Base-by-base conservation (phyloP, 2,113 vertebrate genomes). In the Notothenia coriiceps region DNA sequence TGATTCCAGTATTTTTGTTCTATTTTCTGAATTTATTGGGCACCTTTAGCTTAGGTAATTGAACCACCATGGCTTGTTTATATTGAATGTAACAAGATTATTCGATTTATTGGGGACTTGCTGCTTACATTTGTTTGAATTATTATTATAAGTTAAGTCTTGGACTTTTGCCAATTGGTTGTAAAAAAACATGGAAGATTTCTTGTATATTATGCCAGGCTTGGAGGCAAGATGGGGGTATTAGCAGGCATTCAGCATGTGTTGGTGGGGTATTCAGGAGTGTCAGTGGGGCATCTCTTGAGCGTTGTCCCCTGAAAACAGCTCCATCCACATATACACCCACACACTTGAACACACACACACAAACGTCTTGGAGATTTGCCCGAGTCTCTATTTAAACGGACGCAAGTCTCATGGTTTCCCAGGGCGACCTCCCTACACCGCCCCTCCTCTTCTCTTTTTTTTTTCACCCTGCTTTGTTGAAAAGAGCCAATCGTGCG, bases 401-500 rank as follows among this genome's bases (percentile, higher is more conserved):
- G 73, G 87, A 84, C 89, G 82, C 87, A 92, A 93, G 86, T 90
- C 87, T 90, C 69, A 65, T 69, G 80, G 91, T 94, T 90, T 89
- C 91, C 91, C 85, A 73, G 60, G 90, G 83, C 43, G 50, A 92
- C 91, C 75, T 56, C 67, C 15, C 22, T 9, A 17, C 55, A 46
- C 43, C 7, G 10, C 35, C 22, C 81, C 54, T 7, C 46, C 69
- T 71, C 56, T 17, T 43, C 33, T 64, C 62, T 40, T 35, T 61
- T 59, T 64, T 56, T 64, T 69, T 73, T 52, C 40, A 33, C 70
- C 72, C 72, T 29, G 71, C 90, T 88, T 92, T 92, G 90, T 94
- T 91, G 75, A 84, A 92, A 88, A 61, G 86, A 90, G 68, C 91
- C 93, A 93, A 93, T 92, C 76, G 70, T 74, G 89, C 11, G 62